Base-by-base conservation (phyloP, 2,797 vertebrate species). In the Bradypodion ventrale region DNA sequence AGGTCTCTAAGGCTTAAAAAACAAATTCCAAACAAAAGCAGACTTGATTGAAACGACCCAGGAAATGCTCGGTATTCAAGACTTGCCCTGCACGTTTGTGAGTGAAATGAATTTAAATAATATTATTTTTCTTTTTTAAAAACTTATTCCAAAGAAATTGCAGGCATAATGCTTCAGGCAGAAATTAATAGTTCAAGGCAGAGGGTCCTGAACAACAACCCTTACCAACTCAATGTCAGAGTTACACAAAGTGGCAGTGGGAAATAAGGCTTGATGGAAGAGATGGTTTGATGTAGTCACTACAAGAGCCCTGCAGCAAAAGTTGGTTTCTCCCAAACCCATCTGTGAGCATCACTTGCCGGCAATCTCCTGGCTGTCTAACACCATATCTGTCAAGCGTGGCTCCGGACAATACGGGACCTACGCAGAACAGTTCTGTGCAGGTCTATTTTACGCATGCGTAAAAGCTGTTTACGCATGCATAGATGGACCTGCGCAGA, bases 171-270 rank as follows among this genome's bases (percentile, higher is more conserved):
- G 60, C 52, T 69, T 65, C 10, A 25, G 83, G 75, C 72, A 78
- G 42, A 68, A 40, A 63, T 84, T 78, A 78, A 73, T 84, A 63
- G 73, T 84, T 63, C 76, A 78, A 78, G 35, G 75, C 42, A 1
- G 40, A 21, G 40, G n/a, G 40, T 49, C 27, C 15, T 2, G 65
- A 68, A 5, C 8, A 42, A 56, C 10, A 25, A 46, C 69, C 44
- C 52, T 73, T 19, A n/a, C 9, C 44, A 40, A 65, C n/a, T 79
- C 75, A 70, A 46, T 52, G 7, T 62, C 46, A 6, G 65, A 65
- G 79, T 63, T 78, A 52, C 16, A 49, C 19, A 16, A 37, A 73
- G 19, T 19, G 2, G 10, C 6, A 75, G n/a, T 78, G 42, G 59
- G 79, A 79, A 65, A 73, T 21, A 35, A 44, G 4, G 15, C 42